Percentiles rank a stretch among this genome's conserved stretches.
These are phyloP conservation scores for Aphaenogaster ashmeadi DNA, from an alignment of 1,140 invertebrate species.

Conservation along the genomic window DNA sequence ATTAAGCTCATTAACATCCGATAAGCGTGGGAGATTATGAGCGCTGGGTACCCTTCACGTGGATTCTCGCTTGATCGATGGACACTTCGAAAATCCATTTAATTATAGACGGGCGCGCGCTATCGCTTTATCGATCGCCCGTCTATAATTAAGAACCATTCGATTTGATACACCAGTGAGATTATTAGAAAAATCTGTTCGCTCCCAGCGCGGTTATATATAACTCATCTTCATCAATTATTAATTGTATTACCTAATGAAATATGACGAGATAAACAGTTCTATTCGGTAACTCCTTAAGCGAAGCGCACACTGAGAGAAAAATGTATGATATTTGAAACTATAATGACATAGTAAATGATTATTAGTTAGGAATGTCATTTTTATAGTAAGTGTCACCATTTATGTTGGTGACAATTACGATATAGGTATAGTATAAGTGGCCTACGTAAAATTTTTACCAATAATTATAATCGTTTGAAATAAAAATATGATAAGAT, in stretches of 20 bases:
- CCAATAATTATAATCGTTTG: too few species aligned
- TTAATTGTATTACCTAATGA: constrained; percentile 5
- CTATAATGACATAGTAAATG: too few species aligned
- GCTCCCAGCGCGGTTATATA: not conserved
- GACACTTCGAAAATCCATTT: constrained; percentile 50
- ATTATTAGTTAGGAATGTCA: too few species aligned
- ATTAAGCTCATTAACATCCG: constrained; percentile 86
- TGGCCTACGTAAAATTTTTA: too few species aligned
- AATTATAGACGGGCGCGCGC: too few species aligned
- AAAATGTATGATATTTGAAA: too few species aligned
- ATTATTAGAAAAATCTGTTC: not conserved
- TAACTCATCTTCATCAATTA: not conserved
- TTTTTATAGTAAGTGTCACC: too few species aligned
- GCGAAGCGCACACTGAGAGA: not conserved
- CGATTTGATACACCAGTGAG: not conserved
- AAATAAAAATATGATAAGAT: too few species aligned
- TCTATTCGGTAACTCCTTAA: not conserved
- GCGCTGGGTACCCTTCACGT: constrained; percentile 17
- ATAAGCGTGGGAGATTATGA: constrained; percentile 81
- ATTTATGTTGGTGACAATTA: too few species aligned
- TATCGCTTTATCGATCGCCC: constrained; percentile 40
- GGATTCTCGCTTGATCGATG: constrained; percentile 51
- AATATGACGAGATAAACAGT: not conserved
- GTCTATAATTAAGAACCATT: not conserved
- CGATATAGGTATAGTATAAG: too few species aligned